A percentile compares a stretch with the other conserved stretches of the same genome.
phyloP scores from a whole-genome alignment of 92 coral and sea anemone species.

The Plumapathes pennacea region DNA sequence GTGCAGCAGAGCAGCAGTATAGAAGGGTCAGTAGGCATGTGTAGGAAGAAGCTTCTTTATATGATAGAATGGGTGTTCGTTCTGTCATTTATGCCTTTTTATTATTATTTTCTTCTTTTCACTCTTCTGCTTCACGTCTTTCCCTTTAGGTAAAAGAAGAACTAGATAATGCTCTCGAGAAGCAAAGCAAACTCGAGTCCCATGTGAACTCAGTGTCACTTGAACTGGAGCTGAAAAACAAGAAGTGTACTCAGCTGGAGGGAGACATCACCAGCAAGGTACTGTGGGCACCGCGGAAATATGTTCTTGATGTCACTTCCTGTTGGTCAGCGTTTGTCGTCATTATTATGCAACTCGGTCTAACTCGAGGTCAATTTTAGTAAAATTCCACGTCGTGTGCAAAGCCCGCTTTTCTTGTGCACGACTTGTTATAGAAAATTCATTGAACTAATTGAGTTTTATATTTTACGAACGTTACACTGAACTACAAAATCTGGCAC shows the following conservation, averaged over 20 bases:
- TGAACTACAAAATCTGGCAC: too few relatives aligned
- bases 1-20: constrained; percentile 81
- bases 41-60: background rate
- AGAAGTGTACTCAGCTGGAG: constrained; percentile 74
- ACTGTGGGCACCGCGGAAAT: background rate
- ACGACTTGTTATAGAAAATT: too few relatives aligned
- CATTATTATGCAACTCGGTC: too few relatives aligned
- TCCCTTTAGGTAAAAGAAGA: constrained; percentile 73
- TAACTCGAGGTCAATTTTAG: too few relatives aligned
- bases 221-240: constrained; percentile 71
- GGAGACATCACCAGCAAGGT: constrained; percentile 75
- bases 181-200: constrained; percentile 61
- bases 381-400: too few relatives aligned
- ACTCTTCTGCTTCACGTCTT: background rate
- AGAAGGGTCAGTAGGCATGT: constrained; percentile 50
- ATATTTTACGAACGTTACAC: too few relatives aligned
- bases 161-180: constrained; percentile 37
- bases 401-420: too few relatives aligned
- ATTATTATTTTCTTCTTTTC: too few relatives aligned
- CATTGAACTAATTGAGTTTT: too few relatives aligned
- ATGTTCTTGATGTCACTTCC: background rate
- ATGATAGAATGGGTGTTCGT: too few relatives aligned
- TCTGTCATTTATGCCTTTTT: background rate
- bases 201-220: constrained; percentile 55
- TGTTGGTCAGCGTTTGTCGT: too few relatives aligned